phyloP scores from a whole-genome alignment of 2,888 invertebrate genomes.

The Tachina lurida region DNA sequence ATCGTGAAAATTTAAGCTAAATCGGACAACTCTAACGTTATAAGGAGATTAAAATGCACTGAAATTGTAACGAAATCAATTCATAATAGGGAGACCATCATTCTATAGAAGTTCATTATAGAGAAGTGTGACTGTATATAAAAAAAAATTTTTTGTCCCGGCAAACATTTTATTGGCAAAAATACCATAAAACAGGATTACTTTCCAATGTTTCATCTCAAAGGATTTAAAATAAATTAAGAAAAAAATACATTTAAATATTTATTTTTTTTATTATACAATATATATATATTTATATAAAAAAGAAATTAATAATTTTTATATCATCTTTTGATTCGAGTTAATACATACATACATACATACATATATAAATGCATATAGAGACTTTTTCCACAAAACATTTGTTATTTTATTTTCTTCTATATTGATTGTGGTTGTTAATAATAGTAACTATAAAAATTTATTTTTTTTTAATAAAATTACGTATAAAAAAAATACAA shows the following conservation, averaged over 20 bases:
- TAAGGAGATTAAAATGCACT: no score
- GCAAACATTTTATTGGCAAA: no score
- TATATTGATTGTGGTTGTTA: conserved; percentile 48
- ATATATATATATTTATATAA: conserved; percentile 42
- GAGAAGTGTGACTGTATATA: no score
- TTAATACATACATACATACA: conserved; percentile 67
- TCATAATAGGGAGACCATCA: no score
- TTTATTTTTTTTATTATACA: conserved; percentile 56
- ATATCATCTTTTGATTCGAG: conserved; percentile 64
- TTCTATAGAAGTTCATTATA: no score
- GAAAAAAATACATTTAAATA: conserved; percentile 42
- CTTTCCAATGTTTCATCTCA: conserved; percentile 10
- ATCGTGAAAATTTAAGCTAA: no score
- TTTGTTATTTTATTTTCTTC: conserved; percentile 71
- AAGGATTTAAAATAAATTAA: neutral
- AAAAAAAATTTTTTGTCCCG: no score
- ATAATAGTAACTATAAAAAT: conserved; percentile 71
- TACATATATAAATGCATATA: conserved; percentile 70
- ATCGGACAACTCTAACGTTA: no score
- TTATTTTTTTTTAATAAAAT: conserved; percentile 57
- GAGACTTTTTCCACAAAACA: conserved; percentile 75
- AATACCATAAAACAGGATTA: neutral
- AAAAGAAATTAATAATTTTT: conserved; percentile 57
- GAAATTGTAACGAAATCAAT: no score
- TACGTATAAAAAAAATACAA: conserved; percentile 53